phyloP scores from a whole-genome alignment of 1,140 invertebrate genomes.

The Cyclina sinensis region DNA sequence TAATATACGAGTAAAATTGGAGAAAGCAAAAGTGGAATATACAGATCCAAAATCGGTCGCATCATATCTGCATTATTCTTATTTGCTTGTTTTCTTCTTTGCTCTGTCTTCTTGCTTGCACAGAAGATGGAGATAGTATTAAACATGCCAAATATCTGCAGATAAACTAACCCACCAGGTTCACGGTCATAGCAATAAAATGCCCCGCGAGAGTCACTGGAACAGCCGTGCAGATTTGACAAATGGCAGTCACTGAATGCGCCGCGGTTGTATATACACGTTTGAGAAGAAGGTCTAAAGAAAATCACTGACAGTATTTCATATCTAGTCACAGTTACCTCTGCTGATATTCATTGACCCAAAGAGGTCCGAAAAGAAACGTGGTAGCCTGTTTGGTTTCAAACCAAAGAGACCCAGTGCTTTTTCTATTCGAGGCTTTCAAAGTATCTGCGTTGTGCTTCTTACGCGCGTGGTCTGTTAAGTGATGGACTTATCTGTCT shows the following conservation, averaged over 20 bases:
- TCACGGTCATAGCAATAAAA: neutral
- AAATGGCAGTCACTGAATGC: neutral
- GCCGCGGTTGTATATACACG: neutral
- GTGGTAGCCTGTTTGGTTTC: too few species aligned
- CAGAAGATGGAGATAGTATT: neutral
- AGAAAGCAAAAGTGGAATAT: neutral
- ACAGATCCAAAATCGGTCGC: neutral
- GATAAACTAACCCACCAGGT: neutral
- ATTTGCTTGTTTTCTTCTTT: neutral
- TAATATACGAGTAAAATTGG: neutral
- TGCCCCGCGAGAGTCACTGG: neutral
- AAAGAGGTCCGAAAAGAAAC: neutral
- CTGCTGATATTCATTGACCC: neutral
- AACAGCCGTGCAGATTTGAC: neutral
- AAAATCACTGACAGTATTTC: too few species aligned
- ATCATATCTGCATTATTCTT: neutral
- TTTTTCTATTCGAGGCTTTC: too few species aligned
- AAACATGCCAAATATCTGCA: neutral
- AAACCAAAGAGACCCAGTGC: too few species aligned
- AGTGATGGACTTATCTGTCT: too few species aligned
- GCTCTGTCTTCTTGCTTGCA: neutral
- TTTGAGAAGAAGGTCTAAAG: too few species aligned
- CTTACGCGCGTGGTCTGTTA: too few species aligned
- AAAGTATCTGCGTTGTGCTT: too few species aligned
- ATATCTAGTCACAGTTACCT: neutral